Conservation (phyloP, 2,797 vertebrate species). For the Gobionotothen gibberifrons region DNA sequence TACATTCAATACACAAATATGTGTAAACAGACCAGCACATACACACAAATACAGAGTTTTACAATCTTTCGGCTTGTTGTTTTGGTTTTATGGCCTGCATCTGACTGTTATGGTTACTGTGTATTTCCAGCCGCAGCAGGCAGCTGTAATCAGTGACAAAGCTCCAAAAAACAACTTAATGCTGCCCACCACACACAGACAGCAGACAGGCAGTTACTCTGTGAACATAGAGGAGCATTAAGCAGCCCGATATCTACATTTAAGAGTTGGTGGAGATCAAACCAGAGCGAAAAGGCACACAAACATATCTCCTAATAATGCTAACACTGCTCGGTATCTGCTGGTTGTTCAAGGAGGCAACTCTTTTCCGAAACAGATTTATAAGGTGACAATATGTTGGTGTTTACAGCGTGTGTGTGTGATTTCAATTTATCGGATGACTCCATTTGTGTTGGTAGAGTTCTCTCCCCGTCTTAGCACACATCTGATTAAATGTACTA, state of each 20-base stretch:
- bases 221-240: background rate
- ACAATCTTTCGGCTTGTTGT: conserved; percentile 7
- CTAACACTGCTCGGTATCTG: background rate
- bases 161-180: background rate
- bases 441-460: no score
- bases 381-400: background rate
- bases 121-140: background rate
- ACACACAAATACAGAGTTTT: conserved; percentile 34
- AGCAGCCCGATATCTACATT: background rate
- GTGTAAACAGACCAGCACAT: conserved; percentile 36
- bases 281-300: background rate
- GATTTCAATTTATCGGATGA: background rate
- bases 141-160: background rate
- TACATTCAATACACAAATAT: conserved; percentile 17
- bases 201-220: background rate
- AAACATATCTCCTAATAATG: conserved; percentile 5
- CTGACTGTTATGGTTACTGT: conserved; percentile 5
- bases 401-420: conserved; percentile 8
- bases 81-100: conserved; percentile 9
- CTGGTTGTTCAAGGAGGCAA: background rate
- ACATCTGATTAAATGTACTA: no score
- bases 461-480: no score
- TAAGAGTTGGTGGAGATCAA: background rate
- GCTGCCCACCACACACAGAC: background rate
- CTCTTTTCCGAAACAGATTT: background rate